Evolutionary conservation across 2,797 vertebrate species (phyloP).

Genomic region (Epinephelus malabaricus): DNA sequence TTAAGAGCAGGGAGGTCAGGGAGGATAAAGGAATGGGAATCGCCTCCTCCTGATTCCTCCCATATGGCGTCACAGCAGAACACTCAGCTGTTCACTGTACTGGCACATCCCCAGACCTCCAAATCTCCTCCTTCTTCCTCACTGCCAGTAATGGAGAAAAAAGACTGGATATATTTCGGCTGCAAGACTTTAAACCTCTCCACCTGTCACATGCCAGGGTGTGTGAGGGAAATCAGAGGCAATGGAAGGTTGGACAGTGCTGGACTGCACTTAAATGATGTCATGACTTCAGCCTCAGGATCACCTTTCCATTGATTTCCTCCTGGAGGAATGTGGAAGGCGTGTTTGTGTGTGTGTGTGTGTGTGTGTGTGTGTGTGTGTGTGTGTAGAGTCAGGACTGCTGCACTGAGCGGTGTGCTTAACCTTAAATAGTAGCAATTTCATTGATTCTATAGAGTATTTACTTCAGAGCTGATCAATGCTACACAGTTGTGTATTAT

Average conservation of each 20-base stretch:
- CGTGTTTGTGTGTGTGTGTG: slow-evolving; percentile 4
- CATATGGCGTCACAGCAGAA: slow-evolving; percentile 33
- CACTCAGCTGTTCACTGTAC: slow-evolving; percentile 65
- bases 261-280: slow-evolving; percentile 24
- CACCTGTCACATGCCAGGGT: slow-evolving; percentile 53
- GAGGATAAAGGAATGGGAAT: slow-evolving; percentile 11
- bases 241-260: slow-evolving; percentile 33
- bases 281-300: slow-evolving; percentile 26
- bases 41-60: slow-evolving; percentile 39
- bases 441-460: no score
- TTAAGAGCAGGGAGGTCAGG: slow-evolving; percentile 3
- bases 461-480: no score
- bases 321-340: slow-evolving; percentile 9
- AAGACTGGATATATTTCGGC: slow-evolving; percentile 47
- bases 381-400: neutral
- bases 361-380: slow-evolving; percentile 2
- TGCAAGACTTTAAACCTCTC: slow-evolving; percentile 32
- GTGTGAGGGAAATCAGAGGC: slow-evolving; percentile 46
- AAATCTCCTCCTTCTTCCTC: slow-evolving; percentile 12
- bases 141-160: slow-evolving; percentile 48
- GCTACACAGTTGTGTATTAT: no score
- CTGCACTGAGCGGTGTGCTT: no score
- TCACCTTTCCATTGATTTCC: slow-evolving; percentile 35
- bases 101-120: slow-evolving; percentile 34
- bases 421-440: no score